phyloP scores from a whole-genome alignment of 2,113 vertebrate genomes.

The Regulus satrapa region DNA sequence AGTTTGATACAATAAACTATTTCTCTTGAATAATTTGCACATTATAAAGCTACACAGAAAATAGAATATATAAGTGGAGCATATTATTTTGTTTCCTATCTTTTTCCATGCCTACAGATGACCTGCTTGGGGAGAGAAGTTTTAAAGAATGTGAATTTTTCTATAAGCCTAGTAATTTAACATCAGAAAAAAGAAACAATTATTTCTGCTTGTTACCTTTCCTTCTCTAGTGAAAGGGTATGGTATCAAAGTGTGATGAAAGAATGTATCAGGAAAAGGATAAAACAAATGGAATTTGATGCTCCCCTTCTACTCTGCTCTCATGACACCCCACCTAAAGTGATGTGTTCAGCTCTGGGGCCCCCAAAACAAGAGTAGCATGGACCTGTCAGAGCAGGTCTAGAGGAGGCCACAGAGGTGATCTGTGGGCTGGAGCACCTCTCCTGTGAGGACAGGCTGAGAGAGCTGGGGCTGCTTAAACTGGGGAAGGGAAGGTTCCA shows the following conservation, averaged over 20 bases:
- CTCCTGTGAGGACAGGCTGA: neutral
- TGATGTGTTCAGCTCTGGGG: too few relatives aligned
- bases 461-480: neutral
- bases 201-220: neutral
- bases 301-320: neutral
- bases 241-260: neutral
- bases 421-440: neutral
- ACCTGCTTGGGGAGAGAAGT: neutral
- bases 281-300: neutral
- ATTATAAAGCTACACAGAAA: constrained; percentile 17
- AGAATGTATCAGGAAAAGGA: neutral
- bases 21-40: constrained; percentile 28
- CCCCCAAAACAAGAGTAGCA: neutral
- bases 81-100: neutral
- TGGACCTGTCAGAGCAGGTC: neutral
- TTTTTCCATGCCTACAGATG: neutral
- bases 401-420: neutral
- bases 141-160: neutral
- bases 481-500: neutral
- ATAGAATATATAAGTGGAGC: neutral
- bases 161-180: neutral
- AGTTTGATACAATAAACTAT: constrained; percentile 29
- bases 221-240: neutral
- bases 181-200: neutral
- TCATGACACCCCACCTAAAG: neutral